Evolutionary conservation across 2,113 vertebrate genomes (phyloP).

Genomic region (Numenius arquata): DNA sequence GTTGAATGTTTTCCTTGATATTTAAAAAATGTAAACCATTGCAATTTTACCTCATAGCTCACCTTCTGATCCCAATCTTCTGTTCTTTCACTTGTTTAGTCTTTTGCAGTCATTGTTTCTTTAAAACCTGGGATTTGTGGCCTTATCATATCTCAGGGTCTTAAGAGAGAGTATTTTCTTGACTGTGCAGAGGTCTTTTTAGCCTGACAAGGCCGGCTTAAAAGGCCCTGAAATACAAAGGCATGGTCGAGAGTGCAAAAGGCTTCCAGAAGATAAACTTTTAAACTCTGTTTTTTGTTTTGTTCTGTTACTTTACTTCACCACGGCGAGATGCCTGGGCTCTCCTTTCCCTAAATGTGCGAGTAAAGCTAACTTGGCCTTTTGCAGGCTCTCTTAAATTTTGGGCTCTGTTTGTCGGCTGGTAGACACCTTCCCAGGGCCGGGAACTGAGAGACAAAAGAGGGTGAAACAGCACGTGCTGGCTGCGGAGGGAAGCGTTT

Average conservation of each 20-base stretch:
- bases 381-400: slow-evolving; percentile 62
- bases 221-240: background rate
- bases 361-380: slow-evolving; percentile 45
- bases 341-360: slow-evolving; percentile 38
- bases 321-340: slow-evolving; percentile 20
- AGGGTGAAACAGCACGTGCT: slow-evolving; percentile 31
- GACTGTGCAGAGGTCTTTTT: background rate
- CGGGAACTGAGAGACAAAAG: slow-evolving; percentile 42
- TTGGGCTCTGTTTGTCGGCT: slow-evolving; percentile 46
- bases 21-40: background rate
- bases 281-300: slow-evolving; percentile 39
- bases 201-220: background rate
- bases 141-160: slow-evolving; percentile 40
- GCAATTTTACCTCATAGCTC: background rate
- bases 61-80: background rate
- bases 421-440: slow-evolving; percentile 37
- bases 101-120: background rate
- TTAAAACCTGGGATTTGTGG: background rate
- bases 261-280: slow-evolving; percentile 55
- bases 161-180: slow-evolving; percentile 16
- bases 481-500: slow-evolving; percentile 48
- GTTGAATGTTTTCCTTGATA: background rate
- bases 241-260: background rate
- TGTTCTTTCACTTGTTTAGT: slow-evolving; percentile 13
- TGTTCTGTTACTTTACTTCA: slow-evolving; percentile 40